A percentile compares a stretch with the other conserved stretches of the same genome.
Evolutionary conservation across 2,113 vertebrate species (phyloP).

Genomic region (Crypturellus undulatus): DNA sequence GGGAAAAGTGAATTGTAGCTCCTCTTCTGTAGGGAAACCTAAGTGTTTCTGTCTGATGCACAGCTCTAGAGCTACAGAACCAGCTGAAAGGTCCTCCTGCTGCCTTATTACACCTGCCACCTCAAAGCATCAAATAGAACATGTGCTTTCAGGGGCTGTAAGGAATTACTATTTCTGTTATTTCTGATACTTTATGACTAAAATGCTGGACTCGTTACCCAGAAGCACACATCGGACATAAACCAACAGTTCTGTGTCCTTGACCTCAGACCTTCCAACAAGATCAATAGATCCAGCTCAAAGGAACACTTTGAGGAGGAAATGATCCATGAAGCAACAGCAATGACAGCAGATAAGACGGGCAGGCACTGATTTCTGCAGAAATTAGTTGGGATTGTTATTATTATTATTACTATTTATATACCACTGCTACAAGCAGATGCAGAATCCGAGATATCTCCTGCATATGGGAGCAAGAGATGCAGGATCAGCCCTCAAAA

Average conservation of each 20-base stretch:
- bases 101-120: not conserved
- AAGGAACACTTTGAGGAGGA: not conserved
- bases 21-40: not conserved
- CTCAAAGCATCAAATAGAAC: not conserved
- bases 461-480: not conserved
- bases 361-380: not conserved
- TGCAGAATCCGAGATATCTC: not conserved
- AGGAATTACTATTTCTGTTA: not conserved
- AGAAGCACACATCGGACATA: not conserved
- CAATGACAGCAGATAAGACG: not conserved
- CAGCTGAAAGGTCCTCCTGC: not conserved
- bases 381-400: not conserved
- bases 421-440: not conserved
- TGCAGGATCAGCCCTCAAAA: not conserved
- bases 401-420: not conserved
- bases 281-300: not conserved
- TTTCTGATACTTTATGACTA: not conserved
- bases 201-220: not conserved
- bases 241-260: not conserved
- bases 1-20: slow-evolving; percentile 1
- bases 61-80: not conserved
- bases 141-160: not conserved
- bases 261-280: not conserved
- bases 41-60: slow-evolving; percentile 41
- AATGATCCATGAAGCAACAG: not conserved